Evolutionary conservation across 2,797 vertebrate genomes (phyloP).

Genomic region (Silurus lanzhouensis): DNA sequence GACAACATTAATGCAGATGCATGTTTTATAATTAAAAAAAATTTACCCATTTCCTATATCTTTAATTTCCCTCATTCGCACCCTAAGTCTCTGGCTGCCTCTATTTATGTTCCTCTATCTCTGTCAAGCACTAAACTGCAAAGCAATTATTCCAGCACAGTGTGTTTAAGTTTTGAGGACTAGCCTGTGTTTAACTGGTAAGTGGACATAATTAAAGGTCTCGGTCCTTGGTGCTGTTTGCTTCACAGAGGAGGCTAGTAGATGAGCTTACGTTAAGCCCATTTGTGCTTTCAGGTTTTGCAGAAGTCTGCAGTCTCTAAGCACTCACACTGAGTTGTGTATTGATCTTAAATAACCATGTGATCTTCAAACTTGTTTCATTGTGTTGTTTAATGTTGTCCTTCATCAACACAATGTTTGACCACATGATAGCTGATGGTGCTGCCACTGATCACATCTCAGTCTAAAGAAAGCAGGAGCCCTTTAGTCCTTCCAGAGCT

Average conservation of each 20-base stretch:
- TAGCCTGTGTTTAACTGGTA: background rate
- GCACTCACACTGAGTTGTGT: background rate
- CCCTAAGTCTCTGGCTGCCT: background rate
- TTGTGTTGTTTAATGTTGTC: background rate
- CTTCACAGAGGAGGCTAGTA: background rate
- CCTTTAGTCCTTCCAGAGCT: too few species aligned
- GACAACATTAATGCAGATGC: background rate
- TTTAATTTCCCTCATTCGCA: background rate
- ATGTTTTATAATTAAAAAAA: background rate
- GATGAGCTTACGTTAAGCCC: background rate
- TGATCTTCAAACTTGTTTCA: background rate
- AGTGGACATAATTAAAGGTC: background rate
- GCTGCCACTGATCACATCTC: too few species aligned
- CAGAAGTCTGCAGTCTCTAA: background rate
- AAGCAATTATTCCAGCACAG: background rate
- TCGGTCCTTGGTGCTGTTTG: background rate
- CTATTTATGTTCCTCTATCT: background rate
- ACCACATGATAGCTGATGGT: too few species aligned
- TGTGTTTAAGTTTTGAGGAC: background rate
- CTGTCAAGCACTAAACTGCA: background rate
- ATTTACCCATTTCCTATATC: background rate
- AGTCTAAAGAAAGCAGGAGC: too few species aligned
- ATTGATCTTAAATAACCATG: background rate
- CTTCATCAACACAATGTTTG: too few species aligned
- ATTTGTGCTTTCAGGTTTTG: background rate